Percentiles rank a stretch among this genome's conserved stretches.
Conservation (phyloP, 2,113 vertebrate species). For the Gobiocypris rarus region DNA sequence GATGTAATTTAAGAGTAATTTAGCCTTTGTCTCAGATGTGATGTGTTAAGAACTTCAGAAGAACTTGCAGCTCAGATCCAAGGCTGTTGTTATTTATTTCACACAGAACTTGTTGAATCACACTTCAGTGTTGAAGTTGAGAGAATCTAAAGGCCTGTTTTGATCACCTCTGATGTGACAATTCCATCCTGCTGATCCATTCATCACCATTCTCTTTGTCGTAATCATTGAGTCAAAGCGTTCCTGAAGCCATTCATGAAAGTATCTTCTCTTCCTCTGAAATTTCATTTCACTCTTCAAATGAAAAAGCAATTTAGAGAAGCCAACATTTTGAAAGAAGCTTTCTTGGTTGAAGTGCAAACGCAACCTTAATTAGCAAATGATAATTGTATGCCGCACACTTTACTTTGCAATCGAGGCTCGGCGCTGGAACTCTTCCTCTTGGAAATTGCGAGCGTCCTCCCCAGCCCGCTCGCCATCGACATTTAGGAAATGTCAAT, state of each 20-base stretch:
- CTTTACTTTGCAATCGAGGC: constrained; percentile 57
- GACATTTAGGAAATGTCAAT: constrained; percentile 71
- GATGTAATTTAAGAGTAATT: constrained; percentile 13
- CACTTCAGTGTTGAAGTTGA: constrained; percentile 5
- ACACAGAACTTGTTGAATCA: not conserved
- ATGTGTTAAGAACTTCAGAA: not conserved
- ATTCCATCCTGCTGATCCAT: not conserved
- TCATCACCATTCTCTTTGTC: constrained; percentile 23
- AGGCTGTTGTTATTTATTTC: not conserved
- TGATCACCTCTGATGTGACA: constrained; percentile 41
- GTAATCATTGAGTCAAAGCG: not conserved
- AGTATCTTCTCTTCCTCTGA: constrained; percentile 59
- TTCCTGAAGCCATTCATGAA: constrained; percentile 12
- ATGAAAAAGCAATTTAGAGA: constrained; percentile 69
- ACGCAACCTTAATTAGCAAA: constrained; percentile 70
- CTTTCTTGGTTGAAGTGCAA: constrained; percentile 66
- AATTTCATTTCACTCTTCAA: constrained; percentile 69
- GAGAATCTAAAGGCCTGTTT: constrained; percentile 43
- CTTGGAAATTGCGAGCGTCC: constrained; percentile 59
- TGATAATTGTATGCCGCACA: constrained; percentile 61
- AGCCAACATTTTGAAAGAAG: constrained; percentile 64
- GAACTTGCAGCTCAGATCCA: not conserved
- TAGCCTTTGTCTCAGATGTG: constrained; percentile 27
- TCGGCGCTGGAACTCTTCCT: constrained; percentile 46
- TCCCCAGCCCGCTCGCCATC: constrained; percentile 25